Evolutionary conservation across 2,113 vertebrate species (phyloP), one percentile per base, ranked within the genome.

Genomic region (Clarias magur): DNA sequence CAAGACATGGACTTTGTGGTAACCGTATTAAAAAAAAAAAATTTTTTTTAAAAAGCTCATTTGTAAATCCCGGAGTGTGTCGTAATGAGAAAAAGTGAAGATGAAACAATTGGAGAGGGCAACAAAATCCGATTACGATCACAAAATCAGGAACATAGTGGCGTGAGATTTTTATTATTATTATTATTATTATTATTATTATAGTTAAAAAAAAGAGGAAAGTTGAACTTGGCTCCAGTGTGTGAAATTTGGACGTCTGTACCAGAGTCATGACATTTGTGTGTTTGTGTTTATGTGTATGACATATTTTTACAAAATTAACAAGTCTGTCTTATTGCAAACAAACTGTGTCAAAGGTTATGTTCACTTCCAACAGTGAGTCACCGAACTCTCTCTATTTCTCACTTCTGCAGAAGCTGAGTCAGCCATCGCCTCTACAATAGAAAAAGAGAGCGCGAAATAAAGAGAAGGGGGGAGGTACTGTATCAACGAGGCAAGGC

Each of bases 291-390:
- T 63, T 80, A 53, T 57, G 67, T 34, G 19, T 68, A 11, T 80
- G 84, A 82, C 62, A 27, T 62, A 42, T 38, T 85, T 80, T 56
- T 59, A 75, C 62, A 85, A 60, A 70, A 88, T 70, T 87, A 79
- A 79, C 75, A 75, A 83, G 42, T 88, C 34, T 81, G 42, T 80
- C 72, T 73, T 48, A 75, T 56, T 88, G 72, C 80, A 88, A 88
- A 88, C 76, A 88, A 89, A 89, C 79, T 90, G 88, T 90, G 90
- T 89, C 86, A 90, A 88, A 90, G 90, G 73, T 76, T 62, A 87
- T 73, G 60, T 87, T 85, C 27, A 83, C 76, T 89, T 89, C 86
- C 87, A 86, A 68, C 63, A 81, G 88, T 90, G 91, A 92, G 81
- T 90, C 89, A 92, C 82, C 85, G 67, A 83, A 83, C 70, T 81